Evolutionary conservation across 2,797 vertebrate species (phyloP), one percentile per base, ranked within the genome.

Genomic region (Eleutherodactylus coqui): DNA sequence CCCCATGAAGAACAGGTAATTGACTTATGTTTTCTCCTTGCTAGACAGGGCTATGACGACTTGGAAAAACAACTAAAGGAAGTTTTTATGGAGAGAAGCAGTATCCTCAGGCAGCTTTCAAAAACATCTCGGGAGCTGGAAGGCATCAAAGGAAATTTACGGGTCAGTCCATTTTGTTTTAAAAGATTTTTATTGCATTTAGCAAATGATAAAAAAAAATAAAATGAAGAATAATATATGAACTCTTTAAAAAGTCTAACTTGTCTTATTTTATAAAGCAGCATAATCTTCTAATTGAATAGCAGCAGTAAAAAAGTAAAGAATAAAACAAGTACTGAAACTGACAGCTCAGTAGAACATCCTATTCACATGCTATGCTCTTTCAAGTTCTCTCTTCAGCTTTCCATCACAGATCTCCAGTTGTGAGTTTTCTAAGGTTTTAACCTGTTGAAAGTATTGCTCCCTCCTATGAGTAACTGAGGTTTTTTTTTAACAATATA

Each of bases 61-160:
- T 94, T 99, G 93, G 96, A 98, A 92, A 96, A 95, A 90, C 97
- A 96, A 90, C 95, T 99, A 83, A 99, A 97, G 91, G 96, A 97
- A 92, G 96, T 98, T 83, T 99, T 98, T 92, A 96, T 94, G 88
- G 97, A 99, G 89, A 93, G 97, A 89, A 98, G 95, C 89, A 96
- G 92, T 89, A 96, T 99, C 88, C 95, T 99, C 88, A 96, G 93
- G 78, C 97, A 99, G 76, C 96, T 99, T 88, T 96, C 96, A 29
- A 99, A 97, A 93, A 98, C 96, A 75, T 97, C 97, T 79, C 96
- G 96, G 91, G 97, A 98, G 89, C 93, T 98, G 89, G 95, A 98
- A 87, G 97, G 96, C 92, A 98, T 99, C 92, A 99, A 99, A 96
- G 95, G 95, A 86, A 98, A 97, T 90, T 95, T 99, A 76, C 96